Base-by-base conservation (phyloP, 2,888 invertebrate genomes). In the Cotesia congregata region DNA sequence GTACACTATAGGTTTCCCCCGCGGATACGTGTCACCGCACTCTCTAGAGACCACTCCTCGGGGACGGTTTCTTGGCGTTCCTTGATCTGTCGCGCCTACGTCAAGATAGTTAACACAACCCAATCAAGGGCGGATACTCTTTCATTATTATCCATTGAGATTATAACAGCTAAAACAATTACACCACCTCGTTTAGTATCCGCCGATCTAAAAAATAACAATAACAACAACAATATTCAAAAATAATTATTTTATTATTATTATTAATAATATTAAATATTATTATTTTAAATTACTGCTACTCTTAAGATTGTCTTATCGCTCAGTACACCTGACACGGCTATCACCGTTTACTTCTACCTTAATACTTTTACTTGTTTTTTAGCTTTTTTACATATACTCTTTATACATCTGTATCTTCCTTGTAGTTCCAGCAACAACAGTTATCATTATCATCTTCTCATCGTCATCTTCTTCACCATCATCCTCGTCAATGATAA, bases 21-120 rank as follows among this genome's bases (percentile, higher is more conserved):
- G 64, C 68, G n/a, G 60, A 71, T 75, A 67, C 73, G 72, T 76
- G 79, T 78, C 72, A 76, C 79, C 72, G 65, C 77, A 77, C 77
- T 77, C 72, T 50, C 69, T 40, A 30, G 65, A 68, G 68, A 74
- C 77, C 74, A 74, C 77, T 79, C 73, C 72, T 73, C 74, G 69
- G 59, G 72, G 68, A 73, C 73, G 73, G 50, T 67, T 73, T 65
- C 73, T 50, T 59, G 39, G 12, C 67, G 73, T 73, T 73, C 73
- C 73, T 73, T 65, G 67, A 73, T 73, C 65, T 65, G 50, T 65
- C 12, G 59, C n/a, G 39, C 62, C 39, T 41, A 30, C 60, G 20
- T 50, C 40, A 20, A 20, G 70, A 74, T 74, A 76, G 78, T 79
- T 74, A 80, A 41, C 40, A 64, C 50, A 17, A 50, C 50, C 50